Evolutionary conservation across 2,113 vertebrate species (phyloP).

Genomic region (Corythornis madagascariensis): DNA sequence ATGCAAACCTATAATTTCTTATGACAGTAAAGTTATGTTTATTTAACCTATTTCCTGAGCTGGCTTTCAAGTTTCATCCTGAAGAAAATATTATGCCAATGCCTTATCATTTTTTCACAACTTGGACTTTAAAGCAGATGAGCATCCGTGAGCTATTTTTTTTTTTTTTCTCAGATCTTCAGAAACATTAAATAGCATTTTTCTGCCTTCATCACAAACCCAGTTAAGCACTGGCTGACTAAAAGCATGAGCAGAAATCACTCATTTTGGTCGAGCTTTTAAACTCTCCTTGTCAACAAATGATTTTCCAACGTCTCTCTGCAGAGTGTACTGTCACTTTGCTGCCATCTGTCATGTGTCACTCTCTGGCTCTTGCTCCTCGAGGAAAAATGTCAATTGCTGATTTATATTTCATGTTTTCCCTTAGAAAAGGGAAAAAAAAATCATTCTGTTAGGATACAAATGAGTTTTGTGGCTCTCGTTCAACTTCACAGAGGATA

Average conservation of each 20-base stretch:
- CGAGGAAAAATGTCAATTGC: background rate
- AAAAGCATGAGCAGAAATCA: slow-evolving; percentile 23
- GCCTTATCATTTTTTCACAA: slow-evolving; percentile 15
- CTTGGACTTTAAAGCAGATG: slow-evolving; percentile 34
- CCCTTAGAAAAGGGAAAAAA: background rate
- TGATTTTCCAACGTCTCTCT: slow-evolving; percentile 20
- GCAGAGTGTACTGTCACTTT: slow-evolving; percentile 20
- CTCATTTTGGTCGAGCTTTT: slow-evolving; percentile 41
- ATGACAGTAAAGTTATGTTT: slow-evolving; percentile 31
- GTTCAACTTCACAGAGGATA: background rate
- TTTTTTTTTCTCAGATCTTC: background rate
- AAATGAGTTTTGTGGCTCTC: background rate
- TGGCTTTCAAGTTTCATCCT: slow-evolving; percentile 44
- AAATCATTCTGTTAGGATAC: background rate
- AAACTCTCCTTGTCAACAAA: slow-evolving; percentile 45
- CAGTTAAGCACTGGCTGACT: slow-evolving; percentile 2
- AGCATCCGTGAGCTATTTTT: background rate
- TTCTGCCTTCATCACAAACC: background rate
- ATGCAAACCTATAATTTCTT: background rate
- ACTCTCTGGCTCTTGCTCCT: background rate
- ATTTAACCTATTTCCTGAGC: slow-evolving; percentile 30
- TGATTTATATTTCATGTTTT: slow-evolving; percentile 25
- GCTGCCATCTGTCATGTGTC: slow-evolving; percentile 44
- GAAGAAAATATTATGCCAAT: slow-evolving; percentile 4
- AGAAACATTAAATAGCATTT: slow-evolving; percentile 38